Conservation (phyloP, 2,113 vertebrate genomes). For the Rhynchomys soricoides region DNA sequence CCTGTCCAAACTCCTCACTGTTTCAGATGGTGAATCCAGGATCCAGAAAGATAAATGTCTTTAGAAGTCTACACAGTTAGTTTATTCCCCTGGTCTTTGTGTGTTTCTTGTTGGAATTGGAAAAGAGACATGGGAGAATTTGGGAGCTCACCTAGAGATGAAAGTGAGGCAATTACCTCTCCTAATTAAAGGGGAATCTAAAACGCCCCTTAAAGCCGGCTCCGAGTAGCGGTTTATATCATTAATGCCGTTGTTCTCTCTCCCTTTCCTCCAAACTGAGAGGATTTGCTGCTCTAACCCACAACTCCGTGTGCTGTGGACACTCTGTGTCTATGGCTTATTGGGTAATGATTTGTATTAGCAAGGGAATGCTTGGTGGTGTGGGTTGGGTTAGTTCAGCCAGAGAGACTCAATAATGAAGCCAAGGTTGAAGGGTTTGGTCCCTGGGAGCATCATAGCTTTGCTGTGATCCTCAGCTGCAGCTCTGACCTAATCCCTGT, state of each 20-base stretch:
- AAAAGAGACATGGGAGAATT: slow-evolving; percentile 70
- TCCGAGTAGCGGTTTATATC: slow-evolving; percentile 73
- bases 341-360: slow-evolving; percentile 80
- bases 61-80: slow-evolving; percentile 52
- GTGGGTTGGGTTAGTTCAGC: slow-evolving; percentile 67
- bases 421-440: slow-evolving; percentile 72
- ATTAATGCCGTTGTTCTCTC: slow-evolving; percentile 67
- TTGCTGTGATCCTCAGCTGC: slow-evolving; percentile 65
- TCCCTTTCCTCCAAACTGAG: slow-evolving; percentile 43
- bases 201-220: slow-evolving; percentile 72
- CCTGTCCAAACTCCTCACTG: slow-evolving; percentile 12
- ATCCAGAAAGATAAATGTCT: slow-evolving; percentile 55
- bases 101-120: slow-evolving; percentile 68
- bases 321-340: slow-evolving; percentile 68
- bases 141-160: slow-evolving; percentile 71
- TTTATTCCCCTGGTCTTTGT: slow-evolving; percentile 57
- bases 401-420: slow-evolving; percentile 75
- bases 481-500: slow-evolving; percentile 39
- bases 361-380: slow-evolving; percentile 73
- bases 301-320: slow-evolving; percentile 63
- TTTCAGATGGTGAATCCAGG: background rate
- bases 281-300: slow-evolving; percentile 71
- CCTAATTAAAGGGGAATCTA: slow-evolving; percentile 77
- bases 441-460: slow-evolving; percentile 67
- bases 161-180: slow-evolving; percentile 72